Percentiles rank a stretch among this genome's conserved stretches.
Evolutionary conservation across 2,797 vertebrate genomes (phyloP).

Genomic region (Crocidura indochinensis): DNA sequence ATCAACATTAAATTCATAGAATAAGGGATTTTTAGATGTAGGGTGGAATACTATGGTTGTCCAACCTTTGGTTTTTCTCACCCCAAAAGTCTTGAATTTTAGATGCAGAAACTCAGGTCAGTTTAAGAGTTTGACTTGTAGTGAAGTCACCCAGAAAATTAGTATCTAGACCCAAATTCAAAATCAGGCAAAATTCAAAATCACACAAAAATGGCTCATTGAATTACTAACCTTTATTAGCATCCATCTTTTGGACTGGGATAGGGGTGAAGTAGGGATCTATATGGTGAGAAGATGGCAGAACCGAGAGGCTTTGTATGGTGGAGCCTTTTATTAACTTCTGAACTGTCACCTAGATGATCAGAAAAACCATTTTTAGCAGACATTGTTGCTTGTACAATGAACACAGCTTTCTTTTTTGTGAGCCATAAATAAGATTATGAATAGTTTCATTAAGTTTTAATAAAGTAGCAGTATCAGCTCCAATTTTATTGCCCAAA

Average conservation of each 20-base stretch:
- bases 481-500: conserved; percentile 81
- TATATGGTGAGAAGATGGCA: conserved; percentile 82
- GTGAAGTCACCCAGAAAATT: not conserved
- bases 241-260: conserved; percentile 84
- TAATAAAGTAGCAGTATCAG: conserved; percentile 83
- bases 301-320: conserved; percentile 72
- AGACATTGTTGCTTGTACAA: conserved; percentile 53
- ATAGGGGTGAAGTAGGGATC: conserved; percentile 80
- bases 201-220: too few species aligned
- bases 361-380: conserved; percentile 75
- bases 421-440: conserved; percentile 83
- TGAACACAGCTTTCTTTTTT: conserved; percentile 68
- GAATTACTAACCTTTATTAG: conserved; percentile 89
- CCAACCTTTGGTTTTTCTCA: not conserved
- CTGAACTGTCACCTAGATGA: conserved; percentile 87
- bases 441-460: conserved; percentile 86
- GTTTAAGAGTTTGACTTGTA: not conserved
- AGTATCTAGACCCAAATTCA: not conserved
- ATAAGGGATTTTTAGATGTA: conserved; percentile 24
- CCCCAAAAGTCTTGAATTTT: not conserved
- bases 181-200: too few species aligned
- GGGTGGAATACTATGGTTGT: not conserved
- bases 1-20: conserved; percentile 22
- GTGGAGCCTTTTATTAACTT: conserved; percentile 86
- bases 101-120: conserved; percentile 18